phyloP scores from a whole-genome alignment of 2,113 vertebrate genomes.

The Salvelinus alpinus region DNA sequence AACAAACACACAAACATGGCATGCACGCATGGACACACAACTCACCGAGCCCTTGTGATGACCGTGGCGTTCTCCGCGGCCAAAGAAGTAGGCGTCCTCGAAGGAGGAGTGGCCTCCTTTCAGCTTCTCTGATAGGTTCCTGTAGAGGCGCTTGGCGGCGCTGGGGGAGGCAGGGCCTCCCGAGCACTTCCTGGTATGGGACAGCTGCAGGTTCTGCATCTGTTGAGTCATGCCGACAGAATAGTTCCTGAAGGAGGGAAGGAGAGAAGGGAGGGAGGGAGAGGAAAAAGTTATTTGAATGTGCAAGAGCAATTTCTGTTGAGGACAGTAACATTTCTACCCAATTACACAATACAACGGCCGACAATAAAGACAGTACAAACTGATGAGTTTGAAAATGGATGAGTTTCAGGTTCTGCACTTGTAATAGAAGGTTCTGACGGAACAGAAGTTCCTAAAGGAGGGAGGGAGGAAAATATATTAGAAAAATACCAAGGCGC shows the following conservation, averaged over 20 bases:
- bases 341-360: no score
- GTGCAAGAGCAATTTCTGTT: neutral
- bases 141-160: slow-evolving; percentile 91
- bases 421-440: slow-evolving; percentile 88
- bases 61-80: slow-evolving; percentile 82
- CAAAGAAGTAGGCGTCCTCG: slow-evolving; percentile 87
- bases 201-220: slow-evolving; percentile 91
- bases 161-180: slow-evolving; percentile 86
- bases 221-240: slow-evolving; percentile 87
- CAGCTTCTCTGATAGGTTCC: slow-evolving; percentile 95
- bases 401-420: slow-evolving; percentile 89
- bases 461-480: neutral
- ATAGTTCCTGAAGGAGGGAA: slow-evolving; percentile 62
- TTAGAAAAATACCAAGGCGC: no score
- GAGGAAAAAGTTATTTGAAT: neutral
- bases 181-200: slow-evolving; percentile 81
- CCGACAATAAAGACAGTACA: no score
- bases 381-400: slow-evolving; percentile 49
- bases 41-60: slow-evolving; percentile 80
- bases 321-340: neutral
- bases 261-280: neutral
- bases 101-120: slow-evolving; percentile 91
- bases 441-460: slow-evolving; percentile 66
- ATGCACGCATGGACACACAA: neutral
- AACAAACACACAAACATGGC: neutral